These are phyloP conservation scores for Spialia ferax DNA, from an alignment of 2,888 invertebrate species.

Conservation along the genomic window DNA sequence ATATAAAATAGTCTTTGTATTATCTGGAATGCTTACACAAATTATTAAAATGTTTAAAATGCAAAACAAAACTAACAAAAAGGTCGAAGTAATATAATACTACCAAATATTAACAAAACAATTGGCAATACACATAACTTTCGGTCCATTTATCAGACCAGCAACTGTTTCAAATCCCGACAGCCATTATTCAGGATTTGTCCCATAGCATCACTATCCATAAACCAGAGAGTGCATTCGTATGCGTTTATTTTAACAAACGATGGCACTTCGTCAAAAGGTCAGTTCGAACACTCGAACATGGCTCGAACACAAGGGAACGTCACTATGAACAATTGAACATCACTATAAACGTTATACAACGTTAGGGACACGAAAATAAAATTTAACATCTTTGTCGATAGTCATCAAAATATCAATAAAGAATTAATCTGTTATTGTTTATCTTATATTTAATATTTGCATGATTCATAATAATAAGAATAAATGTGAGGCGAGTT, in stretches of 20 bases:
- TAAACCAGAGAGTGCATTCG: conserved; percentile 29
- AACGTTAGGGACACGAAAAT: conserved; percentile 11
- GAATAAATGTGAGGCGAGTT: no score
- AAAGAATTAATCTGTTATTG: no score
- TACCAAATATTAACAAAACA: neutral
- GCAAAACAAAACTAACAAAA: no score
- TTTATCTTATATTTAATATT: no score
- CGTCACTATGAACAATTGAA: no score
- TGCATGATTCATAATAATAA: no score
- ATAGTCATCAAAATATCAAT: conserved; percentile 4
- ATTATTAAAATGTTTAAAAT: no score
- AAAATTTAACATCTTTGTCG: neutral
- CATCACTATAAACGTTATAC: conserved; percentile 62
- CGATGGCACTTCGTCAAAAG: conserved; percentile 68
- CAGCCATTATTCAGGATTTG: conserved; percentile 25
- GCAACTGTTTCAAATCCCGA: conserved; percentile 24
- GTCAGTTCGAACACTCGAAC: conserved; percentile 58
- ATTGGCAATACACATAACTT: neutral
- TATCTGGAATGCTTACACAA: no score
- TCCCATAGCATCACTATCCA: conserved; percentile 27
- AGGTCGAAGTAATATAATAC: no score
- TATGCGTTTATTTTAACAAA: conserved; percentile 57
- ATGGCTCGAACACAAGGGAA: no score
- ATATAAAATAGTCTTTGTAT: no score
- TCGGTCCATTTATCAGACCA: conserved; percentile 16